phyloP scores from a whole-genome alignment of 2,113 vertebrate species.

The Rhinopomastus cyanomelas region DNA sequence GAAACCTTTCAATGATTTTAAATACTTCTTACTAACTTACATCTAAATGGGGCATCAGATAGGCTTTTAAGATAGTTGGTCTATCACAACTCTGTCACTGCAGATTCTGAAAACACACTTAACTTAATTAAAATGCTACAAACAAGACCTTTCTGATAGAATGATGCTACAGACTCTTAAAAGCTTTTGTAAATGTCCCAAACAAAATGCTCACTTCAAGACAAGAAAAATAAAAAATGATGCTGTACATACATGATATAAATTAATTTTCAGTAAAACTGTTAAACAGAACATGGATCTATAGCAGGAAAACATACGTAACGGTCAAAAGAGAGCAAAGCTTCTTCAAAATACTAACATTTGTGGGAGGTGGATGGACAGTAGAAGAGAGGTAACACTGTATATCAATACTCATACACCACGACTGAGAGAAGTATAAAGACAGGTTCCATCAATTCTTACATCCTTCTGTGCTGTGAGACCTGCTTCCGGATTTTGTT shows the following conservation, averaged over 20 bases:
- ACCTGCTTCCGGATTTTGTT: background rate
- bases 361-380: background rate
- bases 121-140: background rate
- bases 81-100: background rate
- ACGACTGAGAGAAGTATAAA: background rate
- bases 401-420: background rate
- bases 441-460: background rate
- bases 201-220: background rate
- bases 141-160: background rate
- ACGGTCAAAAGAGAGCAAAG: background rate
- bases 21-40: background rate
- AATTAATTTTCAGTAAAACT: background rate
- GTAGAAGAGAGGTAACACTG: background rate
- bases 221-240: background rate
- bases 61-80: background rate
- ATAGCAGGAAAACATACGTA: fast-evolving
- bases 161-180: background rate
- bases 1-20: background rate
- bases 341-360: background rate
- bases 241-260: background rate
- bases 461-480: background rate
- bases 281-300: background rate
- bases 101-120: background rate
- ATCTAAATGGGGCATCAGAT: background rate
- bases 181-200: background rate